Evolutionary conservation across 1,140 invertebrate genomes (phyloP).

Genomic region (Drosophila yakuba): DNA sequence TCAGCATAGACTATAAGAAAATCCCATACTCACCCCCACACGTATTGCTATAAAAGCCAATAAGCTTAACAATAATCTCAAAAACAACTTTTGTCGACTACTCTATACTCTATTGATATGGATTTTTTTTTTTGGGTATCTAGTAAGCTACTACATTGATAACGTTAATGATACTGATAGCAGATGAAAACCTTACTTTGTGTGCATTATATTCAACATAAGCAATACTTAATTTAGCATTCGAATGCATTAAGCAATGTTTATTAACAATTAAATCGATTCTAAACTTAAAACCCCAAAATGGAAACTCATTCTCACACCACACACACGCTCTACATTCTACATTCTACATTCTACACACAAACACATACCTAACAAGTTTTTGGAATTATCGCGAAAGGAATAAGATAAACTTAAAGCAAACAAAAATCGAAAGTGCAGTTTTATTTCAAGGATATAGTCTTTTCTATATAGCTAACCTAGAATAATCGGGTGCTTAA

Average conservation of each 20-base stretch:
- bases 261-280: slow-evolving; percentile 50
- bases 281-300: slow-evolving; percentile 10
- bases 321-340: slow-evolving; percentile 1
- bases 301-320: slow-evolving; percentile 15
- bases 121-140: slow-evolving; percentile 43
- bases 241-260: slow-evolving; percentile 49
- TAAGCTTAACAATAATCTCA: slow-evolving; percentile 9
- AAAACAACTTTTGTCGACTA: slow-evolving; percentile 5
- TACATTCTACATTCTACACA: neutral
- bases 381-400: slow-evolving; percentile 48
- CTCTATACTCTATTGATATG: slow-evolving; percentile 9
- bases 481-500: neutral
- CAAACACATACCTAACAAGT: slow-evolving; percentile 25
- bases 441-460: slow-evolving; percentile 2
- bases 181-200: slow-evolving; percentile 25
- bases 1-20: slow-evolving; percentile 22
- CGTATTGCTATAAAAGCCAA: slow-evolving; percentile 16
- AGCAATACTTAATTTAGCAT: slow-evolving; percentile 73
- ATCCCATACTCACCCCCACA: slow-evolving; percentile 2
- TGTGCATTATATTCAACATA: slow-evolving; percentile 61
- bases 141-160: slow-evolving; percentile 29
- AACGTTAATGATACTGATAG: slow-evolving; percentile 10
- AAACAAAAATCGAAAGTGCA: slow-evolving; percentile 10
- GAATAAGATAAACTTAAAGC: slow-evolving; percentile 19
- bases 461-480: neutral